Evolutionary conservation across 2,113 vertebrate genomes (phyloP), one percentile per base, ranked within the genome.

Genomic region (Crotophaga sulcirostris): DNA sequence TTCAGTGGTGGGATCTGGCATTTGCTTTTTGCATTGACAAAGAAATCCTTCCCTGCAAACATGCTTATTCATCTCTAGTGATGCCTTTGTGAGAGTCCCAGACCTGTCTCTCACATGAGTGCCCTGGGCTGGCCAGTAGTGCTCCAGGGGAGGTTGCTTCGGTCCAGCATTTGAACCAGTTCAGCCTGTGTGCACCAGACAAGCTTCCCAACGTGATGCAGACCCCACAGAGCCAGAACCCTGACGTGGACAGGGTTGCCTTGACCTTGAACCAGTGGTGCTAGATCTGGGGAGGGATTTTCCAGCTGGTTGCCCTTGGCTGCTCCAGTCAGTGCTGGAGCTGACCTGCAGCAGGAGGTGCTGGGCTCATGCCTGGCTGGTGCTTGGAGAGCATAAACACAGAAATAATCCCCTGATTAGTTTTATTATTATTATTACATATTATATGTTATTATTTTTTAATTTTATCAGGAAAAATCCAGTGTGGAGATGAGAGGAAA

Each of bases 241-340:
- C 82, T 16, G 85, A 5, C 28, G 19, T 69, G 69, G 81, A 38
- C 78, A 36, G 47, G 44, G 64, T 55, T 76, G 76, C 64, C 49
- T 87, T 55, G 91, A 89, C 84, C 89, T 93, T 94, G 91, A 59
- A 72, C 86, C 66, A 2, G 23, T 3, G 6, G 34, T 84, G 62
- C 66, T 6, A 8, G 75, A 12, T 45, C 18, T 5, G 4, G 90
- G 85, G 25, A 76, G 52, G 1, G 83, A 94, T 96, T 95, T 97
- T 96, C 88, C 67, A 87, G 66, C n/a, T 84, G 87, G 83, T 31
- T 0, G 28, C 91, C 94, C 93, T 73, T 13, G 79, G 91, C 78
- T 90, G 80, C 92, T 86, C 84, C 79, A 90, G 91, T 64, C 19
- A 2, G 60, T 5, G 82, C 90, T 88, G 82, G 92, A 90, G 90